phyloP scores from a whole-genome alignment of 2,113 vertebrate species.

The Anolis carolinensis region DNA sequence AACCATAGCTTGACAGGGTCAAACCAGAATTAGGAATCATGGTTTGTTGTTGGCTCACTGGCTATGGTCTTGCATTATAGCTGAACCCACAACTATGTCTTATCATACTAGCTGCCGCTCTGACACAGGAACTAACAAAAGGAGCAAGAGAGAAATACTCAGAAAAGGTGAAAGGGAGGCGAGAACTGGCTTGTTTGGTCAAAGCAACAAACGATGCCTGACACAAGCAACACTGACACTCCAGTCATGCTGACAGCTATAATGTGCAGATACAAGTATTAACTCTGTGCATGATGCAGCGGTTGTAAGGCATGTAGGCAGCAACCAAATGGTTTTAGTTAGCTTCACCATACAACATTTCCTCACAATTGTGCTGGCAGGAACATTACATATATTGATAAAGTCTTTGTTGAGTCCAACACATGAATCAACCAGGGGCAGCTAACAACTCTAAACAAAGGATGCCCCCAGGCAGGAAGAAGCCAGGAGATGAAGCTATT shows the following conservation, averaged over 20 bases:
- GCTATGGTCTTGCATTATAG: background rate
- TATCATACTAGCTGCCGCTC: background rate
- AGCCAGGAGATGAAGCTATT: too few species aligned
- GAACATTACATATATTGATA: constrained; percentile 54
- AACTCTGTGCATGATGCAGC: constrained; percentile 62
- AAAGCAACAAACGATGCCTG: background rate
- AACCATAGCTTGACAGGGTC: background rate
- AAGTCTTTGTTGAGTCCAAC: constrained; percentile 34
- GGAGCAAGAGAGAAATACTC: too few species aligned
- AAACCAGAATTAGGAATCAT: background rate
- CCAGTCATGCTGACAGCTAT: constrained; percentile 26
- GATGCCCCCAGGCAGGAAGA: too few species aligned
- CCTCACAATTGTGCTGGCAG: constrained; percentile 57
- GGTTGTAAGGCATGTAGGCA: constrained; percentile 70
- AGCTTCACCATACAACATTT: constrained; percentile 45
- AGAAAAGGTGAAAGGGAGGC: too few species aligned
- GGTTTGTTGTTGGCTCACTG: background rate
- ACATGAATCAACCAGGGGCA: too few species aligned
- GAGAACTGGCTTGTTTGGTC: background rate
- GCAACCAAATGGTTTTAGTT: constrained; percentile 53
- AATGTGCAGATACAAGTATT: constrained; percentile 30
- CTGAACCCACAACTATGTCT: background rate
- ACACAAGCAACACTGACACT: background rate
- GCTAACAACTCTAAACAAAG: too few species aligned
- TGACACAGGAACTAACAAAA: background rate